A percentile compares a stretch with the other conserved stretches of the same genome.
These are phyloP conservation scores for Baccha elongata DNA, from an alignment of 2,888 invertebrate genomes.

Conservation along the genomic window DNA sequence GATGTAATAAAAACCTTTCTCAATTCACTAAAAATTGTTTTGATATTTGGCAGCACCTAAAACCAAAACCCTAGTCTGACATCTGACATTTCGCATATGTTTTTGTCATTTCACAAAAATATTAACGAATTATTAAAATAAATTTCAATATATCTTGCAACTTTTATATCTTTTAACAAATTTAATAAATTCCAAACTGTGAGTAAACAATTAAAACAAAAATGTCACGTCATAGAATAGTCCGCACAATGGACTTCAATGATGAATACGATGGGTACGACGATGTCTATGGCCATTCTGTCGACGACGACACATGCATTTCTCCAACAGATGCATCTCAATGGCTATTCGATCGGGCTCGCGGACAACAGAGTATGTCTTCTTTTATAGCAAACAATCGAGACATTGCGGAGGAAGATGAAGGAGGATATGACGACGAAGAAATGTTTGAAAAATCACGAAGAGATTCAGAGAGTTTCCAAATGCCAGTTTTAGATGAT, in stretches of 20 bases:
- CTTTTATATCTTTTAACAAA: neutral
- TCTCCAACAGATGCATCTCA: conserved; percentile 94
- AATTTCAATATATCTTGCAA: neutral
- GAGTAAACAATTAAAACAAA: conserved; percentile 73
- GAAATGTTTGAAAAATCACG: conserved; percentile 83
- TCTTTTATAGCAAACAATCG: conserved; percentile 88
- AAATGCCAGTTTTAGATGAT: conserved; percentile 84
- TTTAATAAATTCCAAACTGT: neutral
- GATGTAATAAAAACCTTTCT: no score
- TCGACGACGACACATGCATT: conserved; percentile 95
- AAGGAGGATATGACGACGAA: conserved; percentile 83
- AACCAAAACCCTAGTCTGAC: conserved; percentile 28
- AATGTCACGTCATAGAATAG: conserved; percentile 94
- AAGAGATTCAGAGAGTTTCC: conserved; percentile 82
- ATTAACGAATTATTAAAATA: conserved; percentile 16
- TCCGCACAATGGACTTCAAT: conserved; percentile 91
- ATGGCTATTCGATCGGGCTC: conserved; percentile 92
- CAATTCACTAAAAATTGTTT: no score
- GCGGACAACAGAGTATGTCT: conserved; percentile 88
- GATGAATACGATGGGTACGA: conserved; percentile 96
- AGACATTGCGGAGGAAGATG: conserved; percentile 88
- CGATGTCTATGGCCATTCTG: conserved; percentile 94
- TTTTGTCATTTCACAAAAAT: conserved; percentile 44
- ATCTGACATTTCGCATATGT: conserved; percentile 39
- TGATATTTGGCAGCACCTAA: conserved; percentile 55